Percentiles rank a stretch among this genome's conserved stretches.
These are phyloP conservation scores for Machaerirhynchus nigripectus DNA, from an alignment of 2,113 vertebrate genomes.

Conservation along the genomic window DNA sequence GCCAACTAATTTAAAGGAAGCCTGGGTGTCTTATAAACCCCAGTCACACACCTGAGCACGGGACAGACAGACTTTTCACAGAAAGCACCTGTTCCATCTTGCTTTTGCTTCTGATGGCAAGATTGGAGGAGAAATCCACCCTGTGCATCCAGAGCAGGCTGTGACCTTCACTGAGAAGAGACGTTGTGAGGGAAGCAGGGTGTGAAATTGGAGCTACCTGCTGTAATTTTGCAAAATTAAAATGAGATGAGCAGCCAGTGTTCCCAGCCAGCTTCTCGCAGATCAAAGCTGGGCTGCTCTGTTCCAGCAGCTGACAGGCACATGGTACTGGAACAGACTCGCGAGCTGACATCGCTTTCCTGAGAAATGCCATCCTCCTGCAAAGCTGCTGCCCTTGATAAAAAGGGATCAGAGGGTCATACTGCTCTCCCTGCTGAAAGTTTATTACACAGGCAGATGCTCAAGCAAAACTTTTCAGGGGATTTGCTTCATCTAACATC, in stretches of 20 bases:
- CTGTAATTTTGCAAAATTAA: conserved; percentile 35
- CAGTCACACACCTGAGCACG: background rate
- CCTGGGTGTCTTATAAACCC: background rate
- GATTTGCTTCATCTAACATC: background rate
- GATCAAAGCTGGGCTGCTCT: conserved; percentile 2
- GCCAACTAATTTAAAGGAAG: background rate
- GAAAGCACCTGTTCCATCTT: background rate
- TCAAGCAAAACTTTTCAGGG: background rate
- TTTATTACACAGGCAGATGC: conserved; percentile 5
- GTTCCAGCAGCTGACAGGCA: background rate
- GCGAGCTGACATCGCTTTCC: background rate
- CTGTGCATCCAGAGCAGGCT: background rate
- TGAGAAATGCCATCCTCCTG: background rate
- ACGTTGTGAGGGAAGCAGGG: background rate
- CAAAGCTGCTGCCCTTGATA: conserved; percentile 10
- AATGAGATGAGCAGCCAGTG: background rate
- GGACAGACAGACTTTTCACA: background rate
- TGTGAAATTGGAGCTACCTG: conserved; percentile 63
- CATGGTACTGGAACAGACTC: background rate
- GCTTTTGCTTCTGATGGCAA: background rate
- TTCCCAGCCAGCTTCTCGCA: background rate
- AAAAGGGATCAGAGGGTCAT: background rate
- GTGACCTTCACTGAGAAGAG: background rate
- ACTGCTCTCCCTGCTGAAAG: background rate
- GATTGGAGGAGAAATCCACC: background rate